Conservation (phyloP, 2,888 invertebrate genomes). For the Epistrophella euchroma region DNA sequence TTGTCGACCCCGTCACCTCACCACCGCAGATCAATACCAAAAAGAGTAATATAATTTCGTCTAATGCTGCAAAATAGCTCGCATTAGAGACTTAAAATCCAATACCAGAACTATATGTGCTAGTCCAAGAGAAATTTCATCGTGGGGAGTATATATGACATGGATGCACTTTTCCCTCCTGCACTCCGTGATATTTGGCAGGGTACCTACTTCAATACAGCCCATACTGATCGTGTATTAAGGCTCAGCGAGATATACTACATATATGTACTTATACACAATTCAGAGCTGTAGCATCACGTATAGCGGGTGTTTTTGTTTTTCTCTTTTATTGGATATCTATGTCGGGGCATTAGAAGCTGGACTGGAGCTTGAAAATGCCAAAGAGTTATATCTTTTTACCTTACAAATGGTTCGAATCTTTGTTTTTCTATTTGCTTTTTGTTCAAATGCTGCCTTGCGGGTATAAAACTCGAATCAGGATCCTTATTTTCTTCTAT, state of each 20-base stretch:
- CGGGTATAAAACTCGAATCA: conserved; percentile 39
- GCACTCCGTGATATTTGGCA: conserved; percentile 64
- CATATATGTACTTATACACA: background rate
- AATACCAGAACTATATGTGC: conserved; percentile 27
- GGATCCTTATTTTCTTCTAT: conserved; percentile 62
- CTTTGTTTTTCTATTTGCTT: conserved; percentile 40
- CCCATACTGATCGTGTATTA: conserved; percentile 68
- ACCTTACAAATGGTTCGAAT: background rate
- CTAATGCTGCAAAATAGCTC: conserved; percentile 56
- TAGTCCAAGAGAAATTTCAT: conserved; percentile 66
- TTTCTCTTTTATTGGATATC: conserved; percentile 44
- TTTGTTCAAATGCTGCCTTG: conserved; percentile 44
- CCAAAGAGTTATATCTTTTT: conserved; percentile 30
- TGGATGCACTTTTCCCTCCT: conserved; percentile 50
- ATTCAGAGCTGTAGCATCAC: conserved; percentile 36
- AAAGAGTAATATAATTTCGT: conserved; percentile 56
- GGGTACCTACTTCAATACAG: conserved; percentile 34
- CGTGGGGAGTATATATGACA: conserved; percentile 62
- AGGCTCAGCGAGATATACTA: conserved; percentile 30
- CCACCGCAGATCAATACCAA: conserved; percentile 7
- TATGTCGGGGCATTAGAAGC: conserved; percentile 55
- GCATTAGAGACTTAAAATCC: conserved; percentile 54
- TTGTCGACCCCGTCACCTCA: background rate
- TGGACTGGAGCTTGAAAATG: conserved; percentile 42
- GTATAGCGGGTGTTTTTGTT: conserved; percentile 56